A percentile compares a stretch with the other conserved stretches of the same genome.
Conservation (phyloP, 2,888 invertebrate genomes). For the Osmoderma eremita region DNA sequence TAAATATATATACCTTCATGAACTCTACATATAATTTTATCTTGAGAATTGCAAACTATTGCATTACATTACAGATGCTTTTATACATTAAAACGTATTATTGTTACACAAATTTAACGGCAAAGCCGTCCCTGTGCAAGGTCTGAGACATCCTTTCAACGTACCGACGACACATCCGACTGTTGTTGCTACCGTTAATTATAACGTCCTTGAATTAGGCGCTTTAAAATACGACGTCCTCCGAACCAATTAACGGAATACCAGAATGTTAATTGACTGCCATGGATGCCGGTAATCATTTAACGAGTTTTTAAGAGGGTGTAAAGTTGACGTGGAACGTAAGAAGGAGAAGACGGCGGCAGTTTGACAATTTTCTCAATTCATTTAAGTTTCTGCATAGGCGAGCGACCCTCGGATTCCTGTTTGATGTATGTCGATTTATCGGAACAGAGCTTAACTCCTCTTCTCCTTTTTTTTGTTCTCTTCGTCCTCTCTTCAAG, state of each 20-base stretch:
- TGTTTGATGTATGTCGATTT: slow-evolving; percentile 32
- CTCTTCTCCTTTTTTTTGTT: slow-evolving; percentile 3
- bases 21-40: no score
- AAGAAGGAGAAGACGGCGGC: slow-evolving; percentile 7
- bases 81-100: neutral
- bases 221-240: slow-evolving; percentile 60
- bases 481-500: slow-evolving; percentile 7
- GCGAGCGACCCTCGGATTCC: slow-evolving; percentile 2
- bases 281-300: slow-evolving; percentile 52
- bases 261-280: slow-evolving; percentile 57
- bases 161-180: slow-evolving; percentile 50
- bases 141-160: slow-evolving; percentile 44
- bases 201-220: slow-evolving; percentile 56
- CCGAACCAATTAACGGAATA: slow-evolving; percentile 57
- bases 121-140: slow-evolving; percentile 8
- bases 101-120: neutral
- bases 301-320: slow-evolving; percentile 41
- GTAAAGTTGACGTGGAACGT: slow-evolving; percentile 23
- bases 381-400: slow-evolving; percentile 27
- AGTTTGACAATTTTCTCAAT: slow-evolving; percentile 30
- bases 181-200: slow-evolving; percentile 52
- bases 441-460: slow-evolving; percentile 25
- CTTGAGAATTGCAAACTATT: no score
- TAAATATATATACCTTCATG: no score
- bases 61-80: no score